phyloP scores from a whole-genome alignment of 2,113 vertebrate species.

The Zapornia atra region DNA sequence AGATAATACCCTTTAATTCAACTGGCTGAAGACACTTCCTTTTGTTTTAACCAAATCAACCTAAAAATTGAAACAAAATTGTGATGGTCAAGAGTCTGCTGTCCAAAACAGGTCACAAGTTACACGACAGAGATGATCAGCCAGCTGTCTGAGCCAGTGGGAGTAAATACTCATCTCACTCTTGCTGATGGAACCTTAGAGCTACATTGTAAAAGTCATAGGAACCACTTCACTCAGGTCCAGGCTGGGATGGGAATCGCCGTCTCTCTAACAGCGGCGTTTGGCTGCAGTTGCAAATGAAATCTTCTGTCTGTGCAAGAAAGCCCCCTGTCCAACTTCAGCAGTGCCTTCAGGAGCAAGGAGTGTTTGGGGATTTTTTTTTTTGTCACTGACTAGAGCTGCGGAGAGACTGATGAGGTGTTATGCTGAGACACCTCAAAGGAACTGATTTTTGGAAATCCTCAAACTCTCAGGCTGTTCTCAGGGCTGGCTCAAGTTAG shows the following conservation, averaged over 20 bases:
- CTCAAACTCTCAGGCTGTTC: constrained; percentile 13
- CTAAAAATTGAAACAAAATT: not conserved
- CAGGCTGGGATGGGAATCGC: not conserved
- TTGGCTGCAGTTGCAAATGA: not conserved
- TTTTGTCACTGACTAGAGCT: not conserved
- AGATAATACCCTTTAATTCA: not conserved
- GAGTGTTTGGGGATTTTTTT: not conserved
- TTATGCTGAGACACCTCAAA: constrained; percentile 17
- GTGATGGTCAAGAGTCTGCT: not conserved
- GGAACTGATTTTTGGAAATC: constrained; percentile 49
- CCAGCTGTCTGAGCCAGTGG: not conserved
- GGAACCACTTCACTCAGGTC: not conserved
- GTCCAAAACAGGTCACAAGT: not conserved
- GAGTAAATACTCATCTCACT: not conserved
- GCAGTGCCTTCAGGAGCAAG: not conserved
- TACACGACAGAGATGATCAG: not conserved
- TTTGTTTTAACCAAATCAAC: constrained; percentile 17
- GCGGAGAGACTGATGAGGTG: constrained; percentile 41
- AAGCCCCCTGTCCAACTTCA: not conserved
- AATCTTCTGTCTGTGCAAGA: not conserved
- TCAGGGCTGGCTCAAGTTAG: constrained; percentile 1
- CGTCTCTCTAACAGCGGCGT: not conserved
- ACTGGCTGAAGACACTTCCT: not conserved
- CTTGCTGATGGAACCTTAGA: not conserved
- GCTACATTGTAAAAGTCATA: not conserved